Evolutionary conservation across 2,888 invertebrate species (phyloP).

Genomic region (Nemurella pictetii): DNA sequence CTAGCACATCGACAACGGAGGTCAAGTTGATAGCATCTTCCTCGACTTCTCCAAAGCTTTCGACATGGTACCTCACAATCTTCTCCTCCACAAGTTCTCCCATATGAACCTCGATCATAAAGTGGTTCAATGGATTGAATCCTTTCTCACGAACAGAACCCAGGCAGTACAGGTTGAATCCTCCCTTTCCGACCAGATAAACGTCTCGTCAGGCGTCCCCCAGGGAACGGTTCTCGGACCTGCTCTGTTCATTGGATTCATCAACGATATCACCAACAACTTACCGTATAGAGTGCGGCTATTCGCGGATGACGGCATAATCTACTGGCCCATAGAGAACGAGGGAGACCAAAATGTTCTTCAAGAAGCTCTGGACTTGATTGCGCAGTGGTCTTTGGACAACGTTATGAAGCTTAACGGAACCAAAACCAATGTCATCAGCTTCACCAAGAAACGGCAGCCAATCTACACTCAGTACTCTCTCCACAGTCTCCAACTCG

Average conservation of each 20-base stretch:
- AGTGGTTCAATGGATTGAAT: neutral
- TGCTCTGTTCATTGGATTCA: neutral
- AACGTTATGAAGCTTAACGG: neutral
- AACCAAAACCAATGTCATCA: neutral
- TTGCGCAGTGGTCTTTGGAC: neutral
- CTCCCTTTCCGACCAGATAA: neutral
- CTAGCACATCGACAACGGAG: too few relatives aligned
- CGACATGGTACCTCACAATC: too few relatives aligned
- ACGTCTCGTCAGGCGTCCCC: neutral
- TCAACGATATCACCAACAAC: neutral
- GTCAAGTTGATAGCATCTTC: too few relatives aligned
- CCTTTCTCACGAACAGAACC: neutral
- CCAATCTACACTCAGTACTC: neutral
- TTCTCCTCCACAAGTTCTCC: too few relatives aligned
- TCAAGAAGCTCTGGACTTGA: neutral
- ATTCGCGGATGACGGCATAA: neutral
- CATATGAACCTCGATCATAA: too few relatives aligned
- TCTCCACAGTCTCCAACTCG: neutral
- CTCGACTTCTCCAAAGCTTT: too few relatives aligned
- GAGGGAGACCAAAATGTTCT: neutral
- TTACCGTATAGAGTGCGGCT: neutral
- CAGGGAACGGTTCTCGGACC: too few relatives aligned
- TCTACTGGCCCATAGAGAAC: neutral
- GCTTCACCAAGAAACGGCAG: neutral
- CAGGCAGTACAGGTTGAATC: neutral